Percentiles rank a stretch among this genome's conserved stretches.
phyloP scores from a whole-genome alignment of 1,140 invertebrate genomes.

The Rhopalosiphum padi region DNA sequence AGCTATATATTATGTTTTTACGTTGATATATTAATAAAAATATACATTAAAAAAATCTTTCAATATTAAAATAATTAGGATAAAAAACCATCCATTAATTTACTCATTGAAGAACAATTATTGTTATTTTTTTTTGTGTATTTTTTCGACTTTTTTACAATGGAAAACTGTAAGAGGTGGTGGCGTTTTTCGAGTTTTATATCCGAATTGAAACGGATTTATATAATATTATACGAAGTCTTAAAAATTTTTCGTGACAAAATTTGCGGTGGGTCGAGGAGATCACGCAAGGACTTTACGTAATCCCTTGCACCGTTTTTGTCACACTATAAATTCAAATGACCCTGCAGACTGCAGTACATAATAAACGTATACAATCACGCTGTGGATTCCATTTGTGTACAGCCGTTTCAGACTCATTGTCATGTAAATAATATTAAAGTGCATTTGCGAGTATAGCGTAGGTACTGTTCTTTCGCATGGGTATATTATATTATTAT shows the following conservation, averaged over 20 bases:
- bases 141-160: neutral
- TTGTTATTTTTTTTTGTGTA: neutral
- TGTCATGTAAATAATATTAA: constrained; percentile 34
- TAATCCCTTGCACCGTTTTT: neutral
- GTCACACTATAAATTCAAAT: neutral
- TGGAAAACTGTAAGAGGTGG: neutral
- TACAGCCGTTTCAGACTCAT: neutral
- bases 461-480: neutral
- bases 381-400: neutral
- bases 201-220: neutral
- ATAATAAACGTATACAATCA: neutral
- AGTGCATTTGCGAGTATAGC: neutral
- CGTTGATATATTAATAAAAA: neutral
- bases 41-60: neutral
- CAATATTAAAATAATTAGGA: neutral
- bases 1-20: no score
- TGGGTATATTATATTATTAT: neutral
- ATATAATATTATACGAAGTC: neutral
- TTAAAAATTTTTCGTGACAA: neutral
- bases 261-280: neutral
- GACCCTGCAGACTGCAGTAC: neutral
- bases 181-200: neutral
- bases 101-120: neutral
- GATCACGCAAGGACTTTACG: neutral
- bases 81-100: no score